phyloP scores from a whole-genome alignment of 2,888 invertebrate genomes.

The Epistrophella euchroma region DNA sequence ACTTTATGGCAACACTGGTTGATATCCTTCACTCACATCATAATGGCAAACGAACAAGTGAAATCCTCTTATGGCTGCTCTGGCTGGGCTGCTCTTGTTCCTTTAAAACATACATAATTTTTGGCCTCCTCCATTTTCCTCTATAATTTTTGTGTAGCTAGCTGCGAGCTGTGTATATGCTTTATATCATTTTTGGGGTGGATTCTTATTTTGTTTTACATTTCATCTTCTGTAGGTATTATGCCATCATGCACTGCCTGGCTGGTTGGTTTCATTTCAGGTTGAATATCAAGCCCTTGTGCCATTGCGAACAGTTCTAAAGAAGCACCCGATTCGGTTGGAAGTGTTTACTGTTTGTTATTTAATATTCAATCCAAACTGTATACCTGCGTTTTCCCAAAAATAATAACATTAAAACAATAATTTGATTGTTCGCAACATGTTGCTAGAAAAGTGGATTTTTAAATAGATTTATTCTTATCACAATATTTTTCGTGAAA shows the following conservation, averaged over 20 bases:
- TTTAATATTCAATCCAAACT: neutral
- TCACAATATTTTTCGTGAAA: neutral
- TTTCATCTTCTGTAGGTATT: slow-evolving; percentile 30
- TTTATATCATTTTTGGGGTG: slow-evolving; percentile 73
- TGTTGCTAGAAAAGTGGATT: slow-evolving; percentile 32
- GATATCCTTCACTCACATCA: slow-evolving; percentile 43
- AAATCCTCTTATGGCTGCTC: slow-evolving; percentile 10
- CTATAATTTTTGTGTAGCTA: neutral
- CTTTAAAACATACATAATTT: slow-evolving; percentile 25
- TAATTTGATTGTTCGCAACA: slow-evolving; percentile 18
- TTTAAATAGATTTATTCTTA: neutral
- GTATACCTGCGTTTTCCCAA: slow-evolving; percentile 38
- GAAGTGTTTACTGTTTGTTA: slow-evolving; percentile 48
- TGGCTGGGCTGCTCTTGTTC: neutral
- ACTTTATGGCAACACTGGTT: slow-evolving; percentile 1
- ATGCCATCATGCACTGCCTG: slow-evolving; percentile 29
- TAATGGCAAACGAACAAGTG: slow-evolving; percentile 27
- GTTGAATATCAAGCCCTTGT: slow-evolving; percentile 61
- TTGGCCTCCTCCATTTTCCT: slow-evolving; percentile 32
- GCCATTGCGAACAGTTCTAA: slow-evolving; percentile 69
- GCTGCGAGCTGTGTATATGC: slow-evolving; percentile 1
- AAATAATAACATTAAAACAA: neutral
- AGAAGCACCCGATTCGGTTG: slow-evolving; percentile 73
- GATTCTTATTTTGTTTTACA: slow-evolving; percentile 51
- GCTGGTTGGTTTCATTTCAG: slow-evolving; percentile 29